Base-by-base conservation (phyloP, 2,113 vertebrate genomes). In the Psilopsiagon aymara region DNA sequence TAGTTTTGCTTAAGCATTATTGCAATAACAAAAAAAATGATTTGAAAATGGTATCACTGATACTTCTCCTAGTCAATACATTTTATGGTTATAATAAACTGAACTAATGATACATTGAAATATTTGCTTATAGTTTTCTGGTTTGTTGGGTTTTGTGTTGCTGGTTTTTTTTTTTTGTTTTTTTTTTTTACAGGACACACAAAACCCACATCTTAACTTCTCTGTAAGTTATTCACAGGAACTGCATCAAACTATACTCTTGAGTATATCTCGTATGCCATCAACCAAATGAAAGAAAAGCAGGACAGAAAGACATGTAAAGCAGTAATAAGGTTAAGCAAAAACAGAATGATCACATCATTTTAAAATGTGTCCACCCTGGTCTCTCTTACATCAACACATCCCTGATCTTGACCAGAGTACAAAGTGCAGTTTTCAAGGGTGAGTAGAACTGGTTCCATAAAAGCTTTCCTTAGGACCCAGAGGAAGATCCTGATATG, bases 61-160 rank as follows among this genome's bases (percentile, higher is more conserved):
- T 86, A 86, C 33, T 92, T 77, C 81, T 73, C 33, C 37, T 70
- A 91, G 43, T 79, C 75, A 81, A 84, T 90, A 67, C 3, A n/a
- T 86, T 95, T 97, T 94, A 92, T 86, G 53, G 51, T 70, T 68
- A 57, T 80, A 86, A 88, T 95, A 94, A 97, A 96, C 16, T n/a
- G 66, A 96, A 95, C 97, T 94, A 96, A 95, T 91, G 86, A 75
- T 52, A 94, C 62, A 88, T 43, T 92, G 62, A 75, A 96, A 94
- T 19, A 43, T 85, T 91, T 81, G 67, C 37, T 91, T 91, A 87
- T 35, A 23, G 33, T 3, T 35, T 35, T 84, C 62, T 37, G 5
- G 43, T 20, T 39, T 51, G 9, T 55, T 19, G 28, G 4, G 17
- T 53, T 2, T 53, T 29, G 11, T 52, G 47, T 25, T 28, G 28